Percentiles rank a stretch among this genome's conserved stretches.
phyloP scores from a whole-genome alignment of 2,888 invertebrate genomes.

The Entomobrya multifasciata region DNA sequence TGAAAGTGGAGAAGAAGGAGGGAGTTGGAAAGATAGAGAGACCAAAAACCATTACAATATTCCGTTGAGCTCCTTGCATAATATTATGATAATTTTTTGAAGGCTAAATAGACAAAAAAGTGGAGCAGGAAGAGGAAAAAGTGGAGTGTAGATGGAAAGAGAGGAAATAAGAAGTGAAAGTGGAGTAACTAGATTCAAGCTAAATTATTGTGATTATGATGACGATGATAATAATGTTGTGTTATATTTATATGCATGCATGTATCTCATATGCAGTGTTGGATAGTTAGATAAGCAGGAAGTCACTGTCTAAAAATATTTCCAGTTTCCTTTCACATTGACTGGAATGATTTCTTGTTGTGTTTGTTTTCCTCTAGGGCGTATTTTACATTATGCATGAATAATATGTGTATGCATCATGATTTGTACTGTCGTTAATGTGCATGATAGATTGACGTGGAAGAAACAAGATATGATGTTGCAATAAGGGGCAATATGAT shows the following conservation, averaged over 20 bases:
- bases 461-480: no score
- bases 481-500: no score
- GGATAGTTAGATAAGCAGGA: no score
- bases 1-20: not conserved
- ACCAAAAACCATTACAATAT: not conserved
- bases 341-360: no score
- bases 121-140: not conserved
- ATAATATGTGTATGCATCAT: no score
- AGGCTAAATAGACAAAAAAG: not conserved
- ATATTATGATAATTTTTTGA: slow-evolving; percentile 28
- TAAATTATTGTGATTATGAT: slow-evolving; percentile 1
- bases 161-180: not conserved
- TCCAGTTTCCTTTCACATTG: no score
- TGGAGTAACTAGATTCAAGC: not conserved
- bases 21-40: not conserved
- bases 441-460: no score
- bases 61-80: not conserved
- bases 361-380: not conserved
- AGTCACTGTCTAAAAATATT: no score
- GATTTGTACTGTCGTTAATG: no score
- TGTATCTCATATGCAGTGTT: no score
- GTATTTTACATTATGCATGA: no score
- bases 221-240: not conserved
- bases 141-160: not conserved
- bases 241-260: not conserved